Evolutionary conservation across 2,113 vertebrate genomes (phyloP).

Genomic region (Eublepharis macularius): DNA sequence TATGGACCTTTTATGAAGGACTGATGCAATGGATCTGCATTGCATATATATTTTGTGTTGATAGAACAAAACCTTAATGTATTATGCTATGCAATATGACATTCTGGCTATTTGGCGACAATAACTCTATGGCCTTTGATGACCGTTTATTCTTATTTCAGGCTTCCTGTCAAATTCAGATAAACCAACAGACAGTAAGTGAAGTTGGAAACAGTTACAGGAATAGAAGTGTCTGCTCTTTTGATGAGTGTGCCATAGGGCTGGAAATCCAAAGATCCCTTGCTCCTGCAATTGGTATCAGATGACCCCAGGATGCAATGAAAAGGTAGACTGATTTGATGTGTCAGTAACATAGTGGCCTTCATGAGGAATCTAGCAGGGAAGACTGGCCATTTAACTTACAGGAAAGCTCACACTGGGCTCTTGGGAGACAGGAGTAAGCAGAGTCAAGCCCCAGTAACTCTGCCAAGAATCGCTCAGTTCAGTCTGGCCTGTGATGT

Average conservation of each 20-base stretch:
- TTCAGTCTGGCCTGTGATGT: no score
- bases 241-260: neutral
- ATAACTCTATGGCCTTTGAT: neutral
- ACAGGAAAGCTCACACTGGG: no score
- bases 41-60: neutral
- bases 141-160: no score
- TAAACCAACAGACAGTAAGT: neutral
- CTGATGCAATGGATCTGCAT: neutral
- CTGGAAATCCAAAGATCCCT: neutral
- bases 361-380: no score
- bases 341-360: no score
- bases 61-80: neutral
- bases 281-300: neutral
- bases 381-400: no score
- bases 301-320: neutral
- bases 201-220: neutral
- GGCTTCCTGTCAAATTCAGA: neutral
- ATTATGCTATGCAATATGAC: neutral
- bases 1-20: neutral
- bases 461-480: no score
- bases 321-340: no score
- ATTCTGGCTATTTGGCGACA: neutral
- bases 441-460: no score
- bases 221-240: neutral
- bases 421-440: no score